A percentile compares a stretch with the other conserved stretches of the same genome.
Conservation (phyloP, 2,888 invertebrate species). For the Acrobasis consociella region DNA sequence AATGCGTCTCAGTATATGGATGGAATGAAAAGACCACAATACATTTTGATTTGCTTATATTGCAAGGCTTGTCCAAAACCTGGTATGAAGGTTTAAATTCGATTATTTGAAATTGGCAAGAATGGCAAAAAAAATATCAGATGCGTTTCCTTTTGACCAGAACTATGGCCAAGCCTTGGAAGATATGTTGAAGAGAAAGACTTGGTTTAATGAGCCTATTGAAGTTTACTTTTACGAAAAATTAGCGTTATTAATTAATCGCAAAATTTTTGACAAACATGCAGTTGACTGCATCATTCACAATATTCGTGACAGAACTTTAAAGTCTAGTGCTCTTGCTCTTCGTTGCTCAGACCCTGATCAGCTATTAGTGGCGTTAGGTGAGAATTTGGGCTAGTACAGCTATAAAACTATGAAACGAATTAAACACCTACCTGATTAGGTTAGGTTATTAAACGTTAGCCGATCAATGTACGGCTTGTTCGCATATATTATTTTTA, state of each 20-base stretch:
- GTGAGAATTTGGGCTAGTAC: too few species aligned
- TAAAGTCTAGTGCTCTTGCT: slow-evolving; percentile 25
- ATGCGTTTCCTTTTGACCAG: slow-evolving; percentile 37
- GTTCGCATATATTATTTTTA: too few species aligned
- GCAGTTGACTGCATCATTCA: slow-evolving; percentile 31
- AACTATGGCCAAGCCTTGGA: slow-evolving; percentile 37
- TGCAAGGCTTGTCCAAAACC: slow-evolving; percentile 34
- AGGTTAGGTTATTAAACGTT: too few species aligned
- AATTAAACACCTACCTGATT: too few species aligned
- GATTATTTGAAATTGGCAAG: slow-evolving; percentile 35
- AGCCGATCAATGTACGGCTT: too few species aligned
- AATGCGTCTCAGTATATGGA: slow-evolving; percentile 33
- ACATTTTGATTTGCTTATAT: slow-evolving; percentile 23
- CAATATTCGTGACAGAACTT: slow-evolving; percentile 28
- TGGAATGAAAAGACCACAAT: slow-evolving; percentile 35
- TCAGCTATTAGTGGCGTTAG: neutral
- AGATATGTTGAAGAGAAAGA: slow-evolving; percentile 36
- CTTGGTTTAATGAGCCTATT: slow-evolving; percentile 26
- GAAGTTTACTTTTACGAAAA: slow-evolving; percentile 29
- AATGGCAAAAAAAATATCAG: slow-evolving; percentile 38
- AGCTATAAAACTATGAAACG: too few species aligned
- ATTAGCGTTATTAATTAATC: slow-evolving; percentile 25
- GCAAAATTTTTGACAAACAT: slow-evolving; percentile 15
- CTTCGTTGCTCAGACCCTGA: slow-evolving; percentile 4
- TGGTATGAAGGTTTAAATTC: slow-evolving; percentile 38